A percentile compares a stretch with the other conserved stretches of the same genome.
These are phyloP conservation scores for Petrolisthes manimaculis DNA, from an alignment of 2,888 invertebrate species.

Conservation along the genomic window DNA sequence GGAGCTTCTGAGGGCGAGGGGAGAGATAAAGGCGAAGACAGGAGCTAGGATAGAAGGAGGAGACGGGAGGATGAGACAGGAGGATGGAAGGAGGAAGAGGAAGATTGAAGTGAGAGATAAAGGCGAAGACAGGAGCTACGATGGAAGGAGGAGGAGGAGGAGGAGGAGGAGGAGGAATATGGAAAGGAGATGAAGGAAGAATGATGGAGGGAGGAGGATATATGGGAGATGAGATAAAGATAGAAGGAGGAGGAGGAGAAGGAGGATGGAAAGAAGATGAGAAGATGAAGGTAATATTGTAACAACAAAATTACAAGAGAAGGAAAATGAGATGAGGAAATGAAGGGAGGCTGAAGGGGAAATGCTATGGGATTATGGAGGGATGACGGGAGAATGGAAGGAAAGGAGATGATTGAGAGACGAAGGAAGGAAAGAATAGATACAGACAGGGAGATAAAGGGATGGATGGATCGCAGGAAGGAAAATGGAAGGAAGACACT, in stretches of 20 bases:
- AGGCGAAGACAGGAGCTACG: no score
- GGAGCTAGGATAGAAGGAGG: neutral
- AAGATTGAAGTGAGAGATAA: neutral
- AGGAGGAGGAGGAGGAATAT: neutral
- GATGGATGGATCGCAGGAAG: neutral
- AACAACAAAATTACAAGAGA: neutral
- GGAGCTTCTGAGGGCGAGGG: neutral
- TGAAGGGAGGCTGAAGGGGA: neutral
- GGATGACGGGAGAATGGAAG: neutral
- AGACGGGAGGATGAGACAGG: neutral
- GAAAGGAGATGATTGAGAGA: neutral
- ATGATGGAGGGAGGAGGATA: neutral
- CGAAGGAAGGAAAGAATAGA: neutral
- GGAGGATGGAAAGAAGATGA: neutral
- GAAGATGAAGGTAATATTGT: neutral
- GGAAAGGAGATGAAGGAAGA: neutral
- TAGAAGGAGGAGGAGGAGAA: neutral
- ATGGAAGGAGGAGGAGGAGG: neutral
- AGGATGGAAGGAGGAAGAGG: neutral
- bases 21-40: neutral
- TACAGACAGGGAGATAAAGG: neutral
- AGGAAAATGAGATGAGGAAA: neutral
- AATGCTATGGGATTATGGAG: neutral
- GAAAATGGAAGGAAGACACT: conserved; percentile 3
- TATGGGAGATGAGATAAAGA: neutral